Evolutionary conservation across 1,140 invertebrate genomes (phyloP).

Genomic region (Bombyx mandarina): DNA sequence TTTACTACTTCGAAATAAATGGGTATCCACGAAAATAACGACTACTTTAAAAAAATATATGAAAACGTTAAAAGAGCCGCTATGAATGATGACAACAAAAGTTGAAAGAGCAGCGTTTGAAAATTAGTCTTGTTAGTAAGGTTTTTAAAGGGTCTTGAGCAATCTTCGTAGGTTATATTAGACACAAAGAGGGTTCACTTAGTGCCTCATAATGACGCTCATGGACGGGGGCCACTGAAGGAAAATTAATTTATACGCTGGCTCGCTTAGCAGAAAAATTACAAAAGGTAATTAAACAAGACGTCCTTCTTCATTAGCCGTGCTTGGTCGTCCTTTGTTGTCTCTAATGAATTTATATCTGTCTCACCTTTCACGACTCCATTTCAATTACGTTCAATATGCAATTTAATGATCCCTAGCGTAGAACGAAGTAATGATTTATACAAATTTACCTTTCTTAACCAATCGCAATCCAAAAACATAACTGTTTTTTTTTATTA

Average conservation of each 20-base stretch:
- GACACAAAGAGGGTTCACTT: conserved; percentile 39
- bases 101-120: background rate
- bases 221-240: conserved; percentile 33
- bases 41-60: too few species aligned
- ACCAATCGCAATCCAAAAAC: too few species aligned
- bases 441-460: too few species aligned
- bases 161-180: conserved; percentile 26
- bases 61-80: too few species aligned
- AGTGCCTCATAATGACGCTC: conserved; percentile 42
- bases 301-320: conserved; percentile 59
- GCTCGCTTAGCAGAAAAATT: conserved; percentile 56
- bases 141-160: conserved; percentile 19
- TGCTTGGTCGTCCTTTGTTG: conserved; percentile 45
- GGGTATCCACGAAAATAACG: too few species aligned
- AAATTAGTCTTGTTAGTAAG: conserved; percentile 21
- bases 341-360: conserved; percentile 51
- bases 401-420: too few species aligned
- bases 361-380: conserved; percentile 12
- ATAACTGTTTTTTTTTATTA: too few species aligned
- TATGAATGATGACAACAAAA: too few species aligned
- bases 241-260: conserved; percentile 57
- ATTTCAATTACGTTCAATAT: too few species aligned
- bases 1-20: too few species aligned
- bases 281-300: conserved; percentile 62
- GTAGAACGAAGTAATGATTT: too few species aligned